Conservation (phyloP, 2,113 vertebrate genomes). For the Campylorhamphus procurvoides region DNA sequence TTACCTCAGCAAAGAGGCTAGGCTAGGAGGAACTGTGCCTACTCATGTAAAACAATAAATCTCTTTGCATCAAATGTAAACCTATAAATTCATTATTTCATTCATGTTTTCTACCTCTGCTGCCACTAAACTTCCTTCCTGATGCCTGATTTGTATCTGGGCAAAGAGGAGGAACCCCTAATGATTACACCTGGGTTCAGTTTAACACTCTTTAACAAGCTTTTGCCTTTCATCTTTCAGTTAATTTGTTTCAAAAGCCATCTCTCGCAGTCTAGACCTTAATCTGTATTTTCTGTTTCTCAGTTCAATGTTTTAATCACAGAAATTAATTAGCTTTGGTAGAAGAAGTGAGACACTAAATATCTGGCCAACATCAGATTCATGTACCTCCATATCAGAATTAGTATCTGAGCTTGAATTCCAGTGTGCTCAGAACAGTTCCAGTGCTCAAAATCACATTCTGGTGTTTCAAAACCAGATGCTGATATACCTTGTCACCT, state of each 20-base stretch:
- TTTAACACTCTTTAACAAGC: neutral
- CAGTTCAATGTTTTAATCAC: neutral
- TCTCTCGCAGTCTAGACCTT: neutral
- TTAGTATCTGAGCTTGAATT: neutral
- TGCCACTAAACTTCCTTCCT: neutral
- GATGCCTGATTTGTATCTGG: neutral
- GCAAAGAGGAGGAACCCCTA: neutral
- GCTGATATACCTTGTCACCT: neutral
- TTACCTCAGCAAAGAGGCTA: neutral
- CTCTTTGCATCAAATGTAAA: neutral
- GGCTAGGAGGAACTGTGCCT: neutral
- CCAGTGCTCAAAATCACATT: neutral
- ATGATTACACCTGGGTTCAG: neutral
- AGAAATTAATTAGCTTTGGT: neutral
- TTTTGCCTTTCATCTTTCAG: neutral
- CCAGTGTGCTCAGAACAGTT: neutral
- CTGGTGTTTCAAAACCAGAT: neutral
- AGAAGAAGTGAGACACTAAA: neutral
- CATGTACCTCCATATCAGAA: accelerated
- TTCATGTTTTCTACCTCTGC: neutral
- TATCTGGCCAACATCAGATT: neutral
- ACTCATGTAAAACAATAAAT: neutral
- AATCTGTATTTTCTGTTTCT: neutral
- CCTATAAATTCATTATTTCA: neutral
- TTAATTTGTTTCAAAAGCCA: neutral